These are phyloP conservation scores for Rhadinocentrus ornatus DNA, from an alignment of 2,797 vertebrate genomes.

Conservation along the genomic window DNA sequence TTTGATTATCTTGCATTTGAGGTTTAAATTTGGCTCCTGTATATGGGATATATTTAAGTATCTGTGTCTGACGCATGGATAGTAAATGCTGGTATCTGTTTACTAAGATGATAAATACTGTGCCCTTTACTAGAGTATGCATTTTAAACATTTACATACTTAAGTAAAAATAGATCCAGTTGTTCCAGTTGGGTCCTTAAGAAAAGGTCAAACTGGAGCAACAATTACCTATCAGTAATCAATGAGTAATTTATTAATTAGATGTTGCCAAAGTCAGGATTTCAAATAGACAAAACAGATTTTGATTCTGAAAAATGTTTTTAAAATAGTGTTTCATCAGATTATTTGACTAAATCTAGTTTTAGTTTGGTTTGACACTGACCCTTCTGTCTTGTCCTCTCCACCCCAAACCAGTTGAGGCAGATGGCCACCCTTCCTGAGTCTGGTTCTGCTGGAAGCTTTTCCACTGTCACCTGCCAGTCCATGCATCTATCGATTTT, in stretches of 20 bases:
- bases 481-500: no score
- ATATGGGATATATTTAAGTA: constrained; percentile 5
- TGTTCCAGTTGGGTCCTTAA: neutral
- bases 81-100: constrained; percentile 3
- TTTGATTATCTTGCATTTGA: constrained; percentile 18
- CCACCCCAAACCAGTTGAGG: neutral
- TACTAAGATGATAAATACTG: neutral
- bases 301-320: neutral
- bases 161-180: neutral
- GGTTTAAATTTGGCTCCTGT: constrained; percentile 21
- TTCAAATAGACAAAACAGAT: neutral
- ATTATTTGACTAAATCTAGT: neutral
- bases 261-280: neutral
- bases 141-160: neutral
- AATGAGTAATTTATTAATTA: neutral
- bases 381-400: neutral
- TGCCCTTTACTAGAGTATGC: neutral
- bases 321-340: neutral
- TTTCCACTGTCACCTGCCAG: no score
- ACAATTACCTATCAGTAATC: neutral
- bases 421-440: no score
- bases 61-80: constrained; percentile 9
- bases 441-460: no score
- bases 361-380: neutral
- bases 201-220: neutral